These are phyloP conservation scores for Festucalex cinctus DNA, from an alignment of 2,113 vertebrate species.

Conservation along the genomic window DNA sequence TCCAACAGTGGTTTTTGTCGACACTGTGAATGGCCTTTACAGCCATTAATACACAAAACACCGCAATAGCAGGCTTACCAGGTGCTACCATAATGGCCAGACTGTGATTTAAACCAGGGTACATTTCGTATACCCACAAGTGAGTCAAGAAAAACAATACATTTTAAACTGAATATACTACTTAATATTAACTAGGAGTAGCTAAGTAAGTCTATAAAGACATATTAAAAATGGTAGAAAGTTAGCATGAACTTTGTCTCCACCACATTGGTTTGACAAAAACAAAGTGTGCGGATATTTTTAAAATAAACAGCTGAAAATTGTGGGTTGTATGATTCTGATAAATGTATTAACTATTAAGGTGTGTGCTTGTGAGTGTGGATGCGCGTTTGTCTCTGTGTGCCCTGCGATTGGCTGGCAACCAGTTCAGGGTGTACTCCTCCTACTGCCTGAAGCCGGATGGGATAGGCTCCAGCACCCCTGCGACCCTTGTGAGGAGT, in stretches of 20 bases:
- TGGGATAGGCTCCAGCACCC: too few relatives aligned
- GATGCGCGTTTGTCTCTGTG: too few relatives aligned
- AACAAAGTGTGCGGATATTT: neutral
- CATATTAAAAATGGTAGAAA: neutral
- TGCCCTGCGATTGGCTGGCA: too few relatives aligned
- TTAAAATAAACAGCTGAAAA: neutral
- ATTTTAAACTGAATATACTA: neutral
- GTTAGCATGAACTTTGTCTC: neutral
- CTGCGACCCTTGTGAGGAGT: too few relatives aligned
- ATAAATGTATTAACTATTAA: too few relatives aligned
- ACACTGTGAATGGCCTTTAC: constrained; percentile 47
- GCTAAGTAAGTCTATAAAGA: neutral
- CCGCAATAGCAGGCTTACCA: constrained; percentile 25
- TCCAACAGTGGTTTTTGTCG: constrained; percentile 40
- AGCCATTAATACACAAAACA: constrained; percentile 53
- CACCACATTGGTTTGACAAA: neutral
- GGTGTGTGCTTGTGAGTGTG: too few relatives aligned
- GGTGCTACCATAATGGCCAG: neutral
- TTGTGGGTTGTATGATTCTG: too few relatives aligned
- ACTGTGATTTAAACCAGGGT: neutral
- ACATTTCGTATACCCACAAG: neutral
- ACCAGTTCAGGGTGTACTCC: too few relatives aligned
- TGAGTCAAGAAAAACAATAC: neutral
- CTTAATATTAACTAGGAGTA: neutral
- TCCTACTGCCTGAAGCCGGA: too few relatives aligned